Conservation (phyloP, 2,113 vertebrate genomes). For the Tinamus guttatus region DNA sequence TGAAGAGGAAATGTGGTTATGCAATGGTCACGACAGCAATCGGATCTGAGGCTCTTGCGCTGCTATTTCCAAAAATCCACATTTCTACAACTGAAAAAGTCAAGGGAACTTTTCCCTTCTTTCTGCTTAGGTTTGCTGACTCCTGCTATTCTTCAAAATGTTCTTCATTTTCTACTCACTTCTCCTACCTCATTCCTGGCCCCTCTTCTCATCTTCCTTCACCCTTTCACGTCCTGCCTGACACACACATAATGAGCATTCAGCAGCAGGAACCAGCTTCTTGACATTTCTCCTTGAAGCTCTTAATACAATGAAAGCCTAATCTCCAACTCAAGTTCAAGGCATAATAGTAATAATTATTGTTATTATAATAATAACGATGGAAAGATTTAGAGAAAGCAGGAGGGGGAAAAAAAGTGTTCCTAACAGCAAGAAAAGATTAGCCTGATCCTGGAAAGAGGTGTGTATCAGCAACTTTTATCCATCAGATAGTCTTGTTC, state of each 20-base stretch:
- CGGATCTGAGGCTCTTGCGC: background rate
- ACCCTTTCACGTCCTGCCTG: slow-evolving; percentile 38
- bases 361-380: slow-evolving; percentile 55
- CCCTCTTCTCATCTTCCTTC: background rate
- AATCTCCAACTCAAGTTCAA: slow-evolving; percentile 25
- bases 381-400: slow-evolving; percentile 60
- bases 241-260: background rate
- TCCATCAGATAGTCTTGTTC: background rate
- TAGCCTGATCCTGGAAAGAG: slow-evolving; percentile 62
- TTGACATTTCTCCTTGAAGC: background rate
- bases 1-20: background rate
- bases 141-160: slow-evolving; percentile 58
- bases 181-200: slow-evolving; percentile 63
- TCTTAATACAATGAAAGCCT: slow-evolving; percentile 33
- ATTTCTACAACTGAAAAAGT: slow-evolving; percentile 19
- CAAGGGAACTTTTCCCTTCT: slow-evolving; percentile 42
- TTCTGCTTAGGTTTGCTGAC: slow-evolving; percentile 50
- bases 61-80: background rate
- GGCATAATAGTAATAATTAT: slow-evolving; percentile 47
- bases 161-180: slow-evolving; percentile 32
- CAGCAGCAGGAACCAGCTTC: background rate
- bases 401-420: background rate
- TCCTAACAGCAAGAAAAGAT: slow-evolving; percentile 51
- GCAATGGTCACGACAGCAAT: background rate
- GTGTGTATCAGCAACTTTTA: slow-evolving; percentile 38